Conservation (phyloP, 2,888 invertebrate species). For the Bellardia bayeri region DNA sequence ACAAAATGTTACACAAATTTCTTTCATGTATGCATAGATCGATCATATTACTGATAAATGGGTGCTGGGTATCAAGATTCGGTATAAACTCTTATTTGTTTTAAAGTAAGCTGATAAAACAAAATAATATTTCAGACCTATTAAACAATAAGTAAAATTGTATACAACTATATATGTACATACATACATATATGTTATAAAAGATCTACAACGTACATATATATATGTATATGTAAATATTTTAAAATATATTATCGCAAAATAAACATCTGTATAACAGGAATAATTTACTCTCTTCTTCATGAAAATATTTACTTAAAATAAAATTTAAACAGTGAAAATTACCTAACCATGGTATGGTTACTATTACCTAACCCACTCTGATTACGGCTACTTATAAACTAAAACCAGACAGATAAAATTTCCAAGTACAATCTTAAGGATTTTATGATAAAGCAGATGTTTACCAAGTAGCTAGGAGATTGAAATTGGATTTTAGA, state of each 20-base stretch:
- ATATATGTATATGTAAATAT: not conserved
- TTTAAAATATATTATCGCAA: not conserved
- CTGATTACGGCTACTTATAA: not conserved
- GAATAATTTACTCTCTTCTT: not conserved
- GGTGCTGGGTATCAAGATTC: too few relatives aligned
- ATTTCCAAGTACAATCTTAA: slow-evolving; percentile 12
- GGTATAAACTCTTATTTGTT: too few relatives aligned
- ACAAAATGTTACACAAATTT: too few relatives aligned
- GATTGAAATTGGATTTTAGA: not conserved
- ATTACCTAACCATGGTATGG: too few relatives aligned
- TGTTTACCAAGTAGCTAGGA: slow-evolving; percentile 25
- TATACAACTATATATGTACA: too few relatives aligned
- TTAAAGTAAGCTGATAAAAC: too few relatives aligned
- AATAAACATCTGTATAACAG: slow-evolving; percentile 4
- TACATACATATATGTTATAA: too few relatives aligned
- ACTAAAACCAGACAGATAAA: slow-evolving; percentile 14
- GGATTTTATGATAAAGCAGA: slow-evolving; percentile 16
- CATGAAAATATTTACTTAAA: slow-evolving; percentile 3
- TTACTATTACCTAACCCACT: slow-evolving; percentile 27
- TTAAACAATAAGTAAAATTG: too few relatives aligned
- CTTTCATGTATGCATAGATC: too few relatives aligned
- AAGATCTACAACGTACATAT: too few relatives aligned
- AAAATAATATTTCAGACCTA: too few relatives aligned
- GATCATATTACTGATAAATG: too few relatives aligned
- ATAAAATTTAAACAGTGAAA: not conserved